phyloP scores from a whole-genome alignment of 2,888 invertebrate species.

The Ichneumon xanthorius region DNA sequence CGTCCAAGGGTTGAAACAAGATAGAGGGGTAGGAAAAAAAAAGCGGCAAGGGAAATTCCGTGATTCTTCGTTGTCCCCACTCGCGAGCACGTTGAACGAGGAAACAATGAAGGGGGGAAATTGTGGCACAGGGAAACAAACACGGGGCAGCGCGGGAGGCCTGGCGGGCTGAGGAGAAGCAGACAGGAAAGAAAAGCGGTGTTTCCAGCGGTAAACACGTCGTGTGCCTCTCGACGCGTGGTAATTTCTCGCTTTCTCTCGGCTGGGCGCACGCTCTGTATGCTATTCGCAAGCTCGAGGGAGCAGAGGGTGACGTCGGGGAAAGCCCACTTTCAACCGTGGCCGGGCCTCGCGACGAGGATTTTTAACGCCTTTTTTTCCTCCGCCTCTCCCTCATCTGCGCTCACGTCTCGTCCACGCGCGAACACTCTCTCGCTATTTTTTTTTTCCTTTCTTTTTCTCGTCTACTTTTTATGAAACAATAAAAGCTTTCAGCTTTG shows the following conservation, averaged over 20 bases:
- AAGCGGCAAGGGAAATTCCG: slow-evolving; percentile 17
- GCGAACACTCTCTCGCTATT: slow-evolving; percentile 12
- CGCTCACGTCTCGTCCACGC: slow-evolving; percentile 37
- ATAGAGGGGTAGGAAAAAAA: not conserved
- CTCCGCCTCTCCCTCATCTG: slow-evolving; percentile 57
- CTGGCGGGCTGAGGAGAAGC: slow-evolving; percentile 48
- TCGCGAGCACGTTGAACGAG: slow-evolving; percentile 28
- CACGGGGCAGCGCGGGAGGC: slow-evolving; percentile 48
- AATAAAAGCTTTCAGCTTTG: slow-evolving; percentile 79
- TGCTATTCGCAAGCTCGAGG: slow-evolving; percentile 65
- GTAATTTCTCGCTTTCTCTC: slow-evolving; percentile 68
- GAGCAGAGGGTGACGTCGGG: slow-evolving; percentile 50
- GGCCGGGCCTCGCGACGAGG: slow-evolving; percentile 46
- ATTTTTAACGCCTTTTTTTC: slow-evolving; percentile 66
- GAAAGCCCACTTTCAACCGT: slow-evolving; percentile 68
- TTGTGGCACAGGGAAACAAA: slow-evolving; percentile 57
- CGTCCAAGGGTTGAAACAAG: not conserved
- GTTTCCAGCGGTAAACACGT: slow-evolving; percentile 68
- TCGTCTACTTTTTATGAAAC: slow-evolving; percentile 74
- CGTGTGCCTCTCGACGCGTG: slow-evolving; percentile 61
- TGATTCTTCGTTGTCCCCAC: slow-evolving; percentile 43
- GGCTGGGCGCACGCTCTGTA: slow-evolving; percentile 55
- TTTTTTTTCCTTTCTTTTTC: slow-evolving; percentile 32
- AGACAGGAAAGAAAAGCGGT: slow-evolving; percentile 68
- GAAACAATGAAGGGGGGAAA: slow-evolving; percentile 41